phyloP scores from a whole-genome alignment of 2,888 invertebrate genomes.

The Pseudococcus viburni region DNA sequence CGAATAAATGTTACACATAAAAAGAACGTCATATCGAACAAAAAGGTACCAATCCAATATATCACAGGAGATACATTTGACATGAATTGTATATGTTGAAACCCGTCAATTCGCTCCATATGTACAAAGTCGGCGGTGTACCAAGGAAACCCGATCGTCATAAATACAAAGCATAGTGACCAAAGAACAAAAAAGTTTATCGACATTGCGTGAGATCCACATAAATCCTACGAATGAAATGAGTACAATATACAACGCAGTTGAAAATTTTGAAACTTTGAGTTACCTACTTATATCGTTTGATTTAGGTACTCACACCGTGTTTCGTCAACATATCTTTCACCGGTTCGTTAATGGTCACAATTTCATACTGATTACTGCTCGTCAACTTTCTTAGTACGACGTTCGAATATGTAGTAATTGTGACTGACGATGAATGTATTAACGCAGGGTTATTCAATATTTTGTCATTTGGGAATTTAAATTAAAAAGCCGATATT shows the following conservation, averaged over 20 bases:
- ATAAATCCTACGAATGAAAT: too few relatives aligned
- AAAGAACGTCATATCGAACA: constrained; percentile 73
- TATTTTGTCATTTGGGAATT: background rate
- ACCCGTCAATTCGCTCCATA: too few relatives aligned
- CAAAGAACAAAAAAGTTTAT: background rate
- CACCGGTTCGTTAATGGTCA: background rate
- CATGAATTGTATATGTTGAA: constrained; percentile 81
- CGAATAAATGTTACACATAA: constrained; percentile 61
- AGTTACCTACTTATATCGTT: too few relatives aligned
- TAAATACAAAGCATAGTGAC: constrained; percentile 48
- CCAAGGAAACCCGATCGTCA: constrained; percentile 72
- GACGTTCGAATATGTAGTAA: constrained; percentile 10
- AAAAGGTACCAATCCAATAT: constrained; percentile 78
- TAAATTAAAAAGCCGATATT: background rate
- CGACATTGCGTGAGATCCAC: too few relatives aligned
- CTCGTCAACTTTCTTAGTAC: background rate
- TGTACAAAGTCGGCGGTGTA: constrained; percentile 74
- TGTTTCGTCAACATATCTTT: too few relatives aligned
- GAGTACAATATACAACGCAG: too few relatives aligned
- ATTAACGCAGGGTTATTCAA: background rate
- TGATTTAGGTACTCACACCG: too few relatives aligned
- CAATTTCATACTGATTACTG: background rate
- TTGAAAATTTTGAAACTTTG: too few relatives aligned
- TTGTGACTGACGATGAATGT: constrained; percentile 8
- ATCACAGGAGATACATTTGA: constrained; percentile 76